Evolutionary conservation across 2,113 vertebrate genomes (phyloP).

Genomic region (Scalopus aquaticus): DNA sequence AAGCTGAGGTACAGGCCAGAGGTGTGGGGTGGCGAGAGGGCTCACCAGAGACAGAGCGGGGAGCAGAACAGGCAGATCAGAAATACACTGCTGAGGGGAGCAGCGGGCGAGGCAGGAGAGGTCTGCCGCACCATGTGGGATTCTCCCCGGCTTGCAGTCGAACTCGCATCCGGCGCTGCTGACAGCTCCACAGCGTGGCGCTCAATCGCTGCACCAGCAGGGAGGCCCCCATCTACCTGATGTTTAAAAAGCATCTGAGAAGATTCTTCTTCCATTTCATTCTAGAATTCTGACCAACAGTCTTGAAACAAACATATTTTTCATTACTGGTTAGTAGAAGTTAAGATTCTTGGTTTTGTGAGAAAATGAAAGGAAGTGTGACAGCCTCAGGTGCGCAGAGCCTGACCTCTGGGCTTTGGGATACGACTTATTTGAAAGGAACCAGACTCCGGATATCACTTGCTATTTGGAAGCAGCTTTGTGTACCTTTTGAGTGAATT

Average conservation of each 20-base stretch:
- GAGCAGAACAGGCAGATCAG: too few relatives aligned
- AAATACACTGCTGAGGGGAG: too few relatives aligned
- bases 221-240: neutral
- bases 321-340: neutral
- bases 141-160: too few relatives aligned
- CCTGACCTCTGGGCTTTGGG: neutral
- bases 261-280: neutral
- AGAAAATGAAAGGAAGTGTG: constrained; percentile 24
- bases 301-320: neutral
- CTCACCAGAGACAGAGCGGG: too few relatives aligned
- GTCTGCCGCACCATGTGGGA: too few relatives aligned
- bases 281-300: neutral
- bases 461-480: constrained; percentile 54
- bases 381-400: neutral
- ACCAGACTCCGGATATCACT: constrained; percentile 49
- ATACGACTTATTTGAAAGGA: constrained; percentile 14
- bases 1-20: too few relatives aligned
- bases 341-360: constrained; percentile 28
- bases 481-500: constrained; percentile 73
- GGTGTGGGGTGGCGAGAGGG: too few relatives aligned
- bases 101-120: too few relatives aligned
- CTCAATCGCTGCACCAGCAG: too few relatives aligned
- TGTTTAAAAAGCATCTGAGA: neutral
- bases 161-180: too few relatives aligned
- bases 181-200: too few relatives aligned